phyloP scores from a whole-genome alignment of 2,113 vertebrate genomes.

The Nycticorax nycticorax region DNA sequence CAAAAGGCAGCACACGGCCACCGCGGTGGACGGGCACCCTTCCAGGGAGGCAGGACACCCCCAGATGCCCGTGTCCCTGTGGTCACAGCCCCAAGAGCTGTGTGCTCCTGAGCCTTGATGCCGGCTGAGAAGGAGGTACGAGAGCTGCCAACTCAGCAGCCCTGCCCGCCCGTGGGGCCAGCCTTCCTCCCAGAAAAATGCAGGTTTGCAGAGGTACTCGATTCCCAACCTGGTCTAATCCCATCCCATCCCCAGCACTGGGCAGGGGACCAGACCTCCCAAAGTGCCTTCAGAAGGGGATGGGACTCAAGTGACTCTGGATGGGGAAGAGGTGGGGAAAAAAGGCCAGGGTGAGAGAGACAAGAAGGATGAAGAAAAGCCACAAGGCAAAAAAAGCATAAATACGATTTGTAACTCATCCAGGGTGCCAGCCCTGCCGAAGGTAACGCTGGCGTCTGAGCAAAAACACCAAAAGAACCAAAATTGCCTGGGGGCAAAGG shows the following conservation, averaged over 20 bases:
- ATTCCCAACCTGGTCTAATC: neutral
- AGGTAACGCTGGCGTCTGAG: neutral
- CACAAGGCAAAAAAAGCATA: neutral
- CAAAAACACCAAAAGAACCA: neutral
- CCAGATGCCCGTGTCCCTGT: neutral
- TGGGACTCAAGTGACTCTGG: neutral
- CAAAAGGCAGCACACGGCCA: neutral
- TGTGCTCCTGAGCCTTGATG: neutral
- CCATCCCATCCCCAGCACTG: neutral
- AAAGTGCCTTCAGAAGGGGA: neutral
- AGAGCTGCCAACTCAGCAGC: neutral
- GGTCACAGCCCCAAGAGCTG: neutral
- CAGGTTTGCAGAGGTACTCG: neutral
- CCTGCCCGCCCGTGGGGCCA: neutral
- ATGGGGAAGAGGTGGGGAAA: neutral
- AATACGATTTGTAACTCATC: neutral
- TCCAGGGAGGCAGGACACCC: neutral
- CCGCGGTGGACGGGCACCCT: rapidly evolving
- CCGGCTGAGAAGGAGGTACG: neutral
- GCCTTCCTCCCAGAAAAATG: neutral
- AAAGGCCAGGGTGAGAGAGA: neutral
- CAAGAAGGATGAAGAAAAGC: neutral
- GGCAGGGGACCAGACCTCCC: neutral
- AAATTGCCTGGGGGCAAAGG: neutral
- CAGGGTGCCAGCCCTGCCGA: neutral